Percentiles rank a stretch among this genome's conserved stretches.
Evolutionary conservation across 30 jellyfish, hydroid and myxozoan genomes (phyloP).

Genomic region (Chrysaora quinquecirrha): DNA sequence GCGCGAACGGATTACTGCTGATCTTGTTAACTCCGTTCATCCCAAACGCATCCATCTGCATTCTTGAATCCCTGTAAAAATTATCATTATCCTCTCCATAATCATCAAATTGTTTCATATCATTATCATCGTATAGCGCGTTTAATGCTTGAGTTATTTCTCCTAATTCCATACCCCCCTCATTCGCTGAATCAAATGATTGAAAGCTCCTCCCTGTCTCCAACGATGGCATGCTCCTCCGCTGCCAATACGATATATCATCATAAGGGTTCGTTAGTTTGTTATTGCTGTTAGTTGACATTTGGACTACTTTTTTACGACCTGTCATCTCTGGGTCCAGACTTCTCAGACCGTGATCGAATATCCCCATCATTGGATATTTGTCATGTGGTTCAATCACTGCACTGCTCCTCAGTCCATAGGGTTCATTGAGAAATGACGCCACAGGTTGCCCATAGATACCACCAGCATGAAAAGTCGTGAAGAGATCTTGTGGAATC

Average conservation of each 20-base stretch:
- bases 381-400: conserved; percentile 47
- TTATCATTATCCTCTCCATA: conserved; percentile 1
- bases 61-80: conserved; percentile 32
- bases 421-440: conserved; percentile 45
- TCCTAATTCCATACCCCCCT: conserved; percentile 34
- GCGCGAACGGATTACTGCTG: conserved; percentile 48
- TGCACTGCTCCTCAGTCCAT: background rate
- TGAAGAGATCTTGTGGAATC: conserved; percentile 17
- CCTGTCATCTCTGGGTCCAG: conserved; percentile 18
- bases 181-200: background rate
- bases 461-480: conserved; percentile 45
- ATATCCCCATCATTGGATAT: conserved; percentile 53
- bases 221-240: background rate
- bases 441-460: conserved; percentile 63
- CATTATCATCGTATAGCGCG: background rate
- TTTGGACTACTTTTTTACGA: conserved; percentile 17
- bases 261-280: background rate
- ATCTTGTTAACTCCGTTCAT: background rate
- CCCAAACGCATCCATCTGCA: conserved; percentile 45
- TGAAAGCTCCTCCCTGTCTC: background rate
- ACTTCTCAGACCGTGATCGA: conserved; percentile 47
- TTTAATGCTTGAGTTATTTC: conserved; percentile 41
- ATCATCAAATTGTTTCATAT: background rate
- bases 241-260: background rate
- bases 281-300: conserved; percentile 13